phyloP scores from a whole-genome alignment of 2,888 invertebrate species.

The Lissocephala sabroskyi region DNA sequence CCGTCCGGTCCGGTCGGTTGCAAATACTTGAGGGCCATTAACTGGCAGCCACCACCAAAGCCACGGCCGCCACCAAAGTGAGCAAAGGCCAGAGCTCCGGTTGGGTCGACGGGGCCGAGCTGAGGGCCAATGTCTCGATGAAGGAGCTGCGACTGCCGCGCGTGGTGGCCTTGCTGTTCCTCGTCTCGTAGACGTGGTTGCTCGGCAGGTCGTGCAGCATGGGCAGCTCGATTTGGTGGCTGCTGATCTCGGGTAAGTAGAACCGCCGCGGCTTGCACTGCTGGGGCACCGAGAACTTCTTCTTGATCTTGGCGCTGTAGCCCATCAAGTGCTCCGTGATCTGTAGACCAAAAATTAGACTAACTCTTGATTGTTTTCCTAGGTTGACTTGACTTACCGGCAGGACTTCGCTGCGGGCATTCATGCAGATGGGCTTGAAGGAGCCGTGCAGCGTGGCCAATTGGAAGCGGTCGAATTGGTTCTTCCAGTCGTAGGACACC shows the following conservation, averaged over 20 bases:
- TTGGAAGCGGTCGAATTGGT: constrained; percentile 77
- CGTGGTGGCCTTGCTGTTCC: constrained; percentile 20
- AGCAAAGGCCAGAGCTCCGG: too few relatives aligned
- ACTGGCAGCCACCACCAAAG: too few relatives aligned
- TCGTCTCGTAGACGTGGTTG: constrained; percentile 27
- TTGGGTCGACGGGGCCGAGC: too few relatives aligned
- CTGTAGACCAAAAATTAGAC: constrained; percentile 28
- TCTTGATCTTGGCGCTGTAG: constrained; percentile 45
- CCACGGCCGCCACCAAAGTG: too few relatives aligned
- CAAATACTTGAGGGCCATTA: too few relatives aligned
- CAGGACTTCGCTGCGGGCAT: constrained; percentile 74
- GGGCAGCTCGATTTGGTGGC: constrained; percentile 72
- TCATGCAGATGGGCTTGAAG: constrained; percentile 77
- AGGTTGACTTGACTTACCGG: constrained; percentile 75
- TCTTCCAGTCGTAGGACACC: constrained; percentile 78
- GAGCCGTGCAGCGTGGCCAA: constrained; percentile 77
- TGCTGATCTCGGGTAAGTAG: constrained; percentile 67
- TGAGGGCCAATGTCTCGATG: constrained; percentile 67
- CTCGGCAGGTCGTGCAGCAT: constrained; percentile 62
- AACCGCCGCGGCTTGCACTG: constrained; percentile 41
- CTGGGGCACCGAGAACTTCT: constrained; percentile 33
- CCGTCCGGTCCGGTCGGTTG: too few relatives aligned
- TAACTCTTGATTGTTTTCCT: neutral
- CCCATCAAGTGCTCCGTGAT: constrained; percentile 47
- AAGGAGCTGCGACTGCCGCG: constrained; percentile 76